Evolutionary conservation across 1,140 invertebrate genomes (phyloP).

Genomic region (Sinonovacula constricta): DNA sequence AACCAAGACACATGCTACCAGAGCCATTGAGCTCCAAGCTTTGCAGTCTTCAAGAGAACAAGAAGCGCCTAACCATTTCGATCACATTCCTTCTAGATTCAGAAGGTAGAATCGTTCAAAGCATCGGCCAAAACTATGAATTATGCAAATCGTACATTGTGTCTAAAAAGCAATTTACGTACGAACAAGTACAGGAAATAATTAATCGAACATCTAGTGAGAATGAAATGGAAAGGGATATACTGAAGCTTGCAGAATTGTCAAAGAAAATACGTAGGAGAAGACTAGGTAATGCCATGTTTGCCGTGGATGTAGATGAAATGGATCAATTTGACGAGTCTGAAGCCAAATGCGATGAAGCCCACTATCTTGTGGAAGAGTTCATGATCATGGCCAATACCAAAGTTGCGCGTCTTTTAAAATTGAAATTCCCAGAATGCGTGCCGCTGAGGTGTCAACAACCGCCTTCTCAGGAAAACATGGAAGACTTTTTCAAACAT

Average conservation of each 20-base stretch:
- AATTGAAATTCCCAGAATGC: slow-evolving; percentile 18
- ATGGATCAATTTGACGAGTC: slow-evolving; percentile 38
- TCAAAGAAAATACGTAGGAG: slow-evolving; percentile 52
- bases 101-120: slow-evolving; percentile 29
- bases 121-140: background rate
- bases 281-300: slow-evolving; percentile 57
- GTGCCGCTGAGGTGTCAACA: slow-evolving; percentile 53
- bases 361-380: slow-evolving; percentile 71
- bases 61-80: slow-evolving; percentile 67
- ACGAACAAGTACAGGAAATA: slow-evolving; percentile 62
- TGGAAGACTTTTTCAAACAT: slow-evolving; percentile 49
- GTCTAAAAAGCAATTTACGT: slow-evolving; percentile 59
- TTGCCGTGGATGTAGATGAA: slow-evolving; percentile 53
- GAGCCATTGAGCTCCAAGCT: slow-evolving; percentile 73
- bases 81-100: slow-evolving; percentile 60
- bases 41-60: slow-evolving; percentile 75
- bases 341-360: slow-evolving; percentile 57
- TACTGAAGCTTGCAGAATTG: slow-evolving; percentile 54
- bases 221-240: slow-evolving; percentile 27
- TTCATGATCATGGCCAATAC: slow-evolving; percentile 49
- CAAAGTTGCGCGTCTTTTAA: slow-evolving; percentile 20
- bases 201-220: slow-evolving; percentile 19
- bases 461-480: slow-evolving; percentile 45
- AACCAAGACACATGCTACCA: slow-evolving; percentile 77
- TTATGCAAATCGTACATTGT: slow-evolving; percentile 58